Conservation (phyloP, 2,888 invertebrate species). For the Dasypolia templi region DNA sequence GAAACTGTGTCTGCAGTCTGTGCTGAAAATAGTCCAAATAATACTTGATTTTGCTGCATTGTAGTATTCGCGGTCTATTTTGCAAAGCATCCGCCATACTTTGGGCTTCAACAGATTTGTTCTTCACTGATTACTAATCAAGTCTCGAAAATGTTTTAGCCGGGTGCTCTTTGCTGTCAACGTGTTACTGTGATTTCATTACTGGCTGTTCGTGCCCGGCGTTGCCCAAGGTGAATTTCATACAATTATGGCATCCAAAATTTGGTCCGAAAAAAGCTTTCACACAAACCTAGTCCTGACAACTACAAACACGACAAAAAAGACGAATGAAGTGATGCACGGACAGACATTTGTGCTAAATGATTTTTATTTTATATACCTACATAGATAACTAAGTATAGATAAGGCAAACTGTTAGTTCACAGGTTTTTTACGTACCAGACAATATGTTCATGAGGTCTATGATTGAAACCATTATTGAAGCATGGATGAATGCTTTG, state of each 20-base stretch:
- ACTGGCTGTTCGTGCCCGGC: too few relatives aligned
- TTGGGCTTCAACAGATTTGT: not conserved
- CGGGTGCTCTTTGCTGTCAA: not conserved
- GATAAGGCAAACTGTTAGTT: not conserved
- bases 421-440: not conserved
- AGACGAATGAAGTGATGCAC: too few relatives aligned
- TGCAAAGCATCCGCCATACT: not conserved
- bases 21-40: not conserved
- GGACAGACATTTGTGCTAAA: too few relatives aligned
- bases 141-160: not conserved
- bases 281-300: too few relatives aligned
- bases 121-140: slow-evolving; percentile 1
- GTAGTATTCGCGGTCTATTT: not conserved
- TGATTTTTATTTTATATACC: too few relatives aligned
- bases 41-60: not conserved
- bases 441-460: not conserved
- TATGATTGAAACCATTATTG: not conserved
- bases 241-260: too few relatives aligned
- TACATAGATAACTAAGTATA: too few relatives aligned
- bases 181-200: not conserved
- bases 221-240: too few relatives aligned
- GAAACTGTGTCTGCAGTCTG: not conserved
- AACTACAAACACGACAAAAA: too few relatives aligned
- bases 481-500: not conserved
- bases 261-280: too few relatives aligned